These are phyloP conservation scores for Naja naja DNA, from an alignment of 2,113 vertebrate species.

Conservation along the genomic window DNA sequence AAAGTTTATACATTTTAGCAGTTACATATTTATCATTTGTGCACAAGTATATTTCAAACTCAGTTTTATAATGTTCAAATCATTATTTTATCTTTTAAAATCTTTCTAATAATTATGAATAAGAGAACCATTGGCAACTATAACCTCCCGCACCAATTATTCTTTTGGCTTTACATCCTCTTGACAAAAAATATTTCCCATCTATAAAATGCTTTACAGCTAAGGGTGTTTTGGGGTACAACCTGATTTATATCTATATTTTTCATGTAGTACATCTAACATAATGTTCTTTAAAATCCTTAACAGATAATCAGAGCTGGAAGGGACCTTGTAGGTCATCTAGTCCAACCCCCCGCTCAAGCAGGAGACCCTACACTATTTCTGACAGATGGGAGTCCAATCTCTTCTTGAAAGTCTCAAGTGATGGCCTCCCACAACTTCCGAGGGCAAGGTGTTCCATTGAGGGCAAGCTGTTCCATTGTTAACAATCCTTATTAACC, in stretches of 20 bases:
- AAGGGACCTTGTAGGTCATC: too few relatives aligned
- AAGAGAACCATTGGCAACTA: background rate
- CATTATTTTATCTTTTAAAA: background rate
- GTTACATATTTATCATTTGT: background rate
- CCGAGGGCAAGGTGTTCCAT: too few relatives aligned
- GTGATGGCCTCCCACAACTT: too few relatives aligned
- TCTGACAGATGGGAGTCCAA: too few relatives aligned
- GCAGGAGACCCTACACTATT: too few relatives aligned
- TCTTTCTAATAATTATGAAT: background rate
- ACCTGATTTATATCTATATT: background rate
- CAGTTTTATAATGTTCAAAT: background rate
- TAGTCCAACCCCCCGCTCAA: too few relatives aligned
- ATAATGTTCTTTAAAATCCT: background rate
- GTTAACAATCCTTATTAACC: background rate
- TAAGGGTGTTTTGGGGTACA: background rate
- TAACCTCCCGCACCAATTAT: background rate
- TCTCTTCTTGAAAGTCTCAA: too few relatives aligned
- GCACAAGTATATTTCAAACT: background rate
- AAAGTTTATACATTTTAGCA: background rate
- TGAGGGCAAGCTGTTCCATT: too few relatives aligned
- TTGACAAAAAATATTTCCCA: background rate
- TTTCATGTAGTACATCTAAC: background rate
- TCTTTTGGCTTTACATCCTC: background rate
- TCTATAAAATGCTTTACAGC: background rate
- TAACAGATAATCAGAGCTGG: too few relatives aligned